Evolutionary conservation across 2,113 vertebrate genomes (phyloP).

Genomic region (Puffinus mauretanicus): DNA sequence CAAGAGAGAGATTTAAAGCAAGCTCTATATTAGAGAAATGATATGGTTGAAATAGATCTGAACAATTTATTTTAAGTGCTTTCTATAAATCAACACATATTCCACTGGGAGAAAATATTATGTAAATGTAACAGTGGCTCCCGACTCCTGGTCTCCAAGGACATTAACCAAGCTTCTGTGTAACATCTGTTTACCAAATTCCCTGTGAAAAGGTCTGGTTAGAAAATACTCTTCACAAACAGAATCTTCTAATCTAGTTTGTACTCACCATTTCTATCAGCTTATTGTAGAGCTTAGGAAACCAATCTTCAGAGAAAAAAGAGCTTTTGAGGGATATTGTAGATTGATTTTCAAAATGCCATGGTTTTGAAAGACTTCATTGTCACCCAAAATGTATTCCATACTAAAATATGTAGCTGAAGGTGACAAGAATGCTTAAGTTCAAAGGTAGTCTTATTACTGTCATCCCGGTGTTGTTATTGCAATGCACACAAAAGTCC

Average conservation of each 20-base stretch:
- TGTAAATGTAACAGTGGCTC: neutral
- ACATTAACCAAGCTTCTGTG: neutral
- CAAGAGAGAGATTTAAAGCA: neutral
- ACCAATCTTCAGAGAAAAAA: neutral
- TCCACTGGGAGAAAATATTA: neutral
- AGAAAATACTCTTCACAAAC: neutral
- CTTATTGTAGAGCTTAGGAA: neutral
- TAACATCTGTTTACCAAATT: neutral
- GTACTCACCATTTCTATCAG: neutral
- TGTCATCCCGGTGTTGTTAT: neutral
- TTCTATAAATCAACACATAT: neutral
- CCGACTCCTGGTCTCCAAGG: neutral
- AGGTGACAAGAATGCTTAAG: neutral
- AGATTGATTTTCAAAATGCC: neutral
- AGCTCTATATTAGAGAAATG: neutral
- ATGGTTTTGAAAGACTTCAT: neutral
- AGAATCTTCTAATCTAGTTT: neutral
- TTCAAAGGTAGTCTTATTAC: neutral
- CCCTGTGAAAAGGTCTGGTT: neutral
- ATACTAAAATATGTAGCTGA: neutral
- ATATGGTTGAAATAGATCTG: neutral
- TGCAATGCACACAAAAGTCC: neutral
- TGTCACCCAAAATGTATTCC: neutral
- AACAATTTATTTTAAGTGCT: slow-evolving; percentile 23
- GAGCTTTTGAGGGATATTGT: neutral